Percentiles rank a stretch among this genome's conserved stretches.
These are phyloP conservation scores for Arbacia lixula DNA, from an alignment of 53 echinoderm and acorn worm species.

Conservation along the genomic window DNA sequence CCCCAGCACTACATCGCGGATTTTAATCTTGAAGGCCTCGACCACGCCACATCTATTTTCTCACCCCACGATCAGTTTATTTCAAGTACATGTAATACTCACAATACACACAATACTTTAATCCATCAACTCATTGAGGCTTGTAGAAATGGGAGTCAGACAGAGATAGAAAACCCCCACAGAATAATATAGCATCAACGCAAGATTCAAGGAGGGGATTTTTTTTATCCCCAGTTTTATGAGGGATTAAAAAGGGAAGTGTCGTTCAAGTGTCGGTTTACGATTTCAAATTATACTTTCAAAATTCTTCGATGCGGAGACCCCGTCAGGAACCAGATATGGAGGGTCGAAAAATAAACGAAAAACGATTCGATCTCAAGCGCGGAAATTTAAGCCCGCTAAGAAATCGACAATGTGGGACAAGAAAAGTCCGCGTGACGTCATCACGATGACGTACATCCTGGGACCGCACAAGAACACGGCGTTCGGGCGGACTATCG, in stretches of 20 bases:
- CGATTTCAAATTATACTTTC: slow-evolving; percentile 34
- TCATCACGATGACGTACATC: slow-evolving; percentile 24
- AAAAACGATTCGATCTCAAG: slow-evolving; percentile 1
- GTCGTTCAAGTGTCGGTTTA: slow-evolving; percentile 12
- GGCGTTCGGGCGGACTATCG: neutral
- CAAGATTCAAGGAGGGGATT: no score
- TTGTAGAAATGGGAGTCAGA: no score
- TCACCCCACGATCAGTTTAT: no score
- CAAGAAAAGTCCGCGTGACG: slow-evolving; percentile 19
- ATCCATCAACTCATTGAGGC: no score
- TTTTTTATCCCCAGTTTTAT: no score
- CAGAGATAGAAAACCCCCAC: neutral
- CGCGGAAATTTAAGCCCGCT: slow-evolving; percentile 22
- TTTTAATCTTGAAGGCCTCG: no score
- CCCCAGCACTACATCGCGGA: no score
- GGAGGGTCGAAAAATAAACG: slow-evolving; percentile 26
- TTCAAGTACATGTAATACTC: no score
- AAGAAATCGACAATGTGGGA: neutral
- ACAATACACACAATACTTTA: no score
- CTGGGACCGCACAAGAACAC: slow-evolving; percentile 5
- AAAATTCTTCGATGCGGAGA: neutral
- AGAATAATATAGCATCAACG: neutral
- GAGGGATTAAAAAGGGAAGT: neutral
- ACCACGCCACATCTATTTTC: no score
- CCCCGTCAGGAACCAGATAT: slow-evolving; percentile 15